Evolutionary conservation across 2,888 invertebrate species (phyloP), one percentile per base, ranked within the genome.

Genomic region (Aspidapion aeneum): DNA sequence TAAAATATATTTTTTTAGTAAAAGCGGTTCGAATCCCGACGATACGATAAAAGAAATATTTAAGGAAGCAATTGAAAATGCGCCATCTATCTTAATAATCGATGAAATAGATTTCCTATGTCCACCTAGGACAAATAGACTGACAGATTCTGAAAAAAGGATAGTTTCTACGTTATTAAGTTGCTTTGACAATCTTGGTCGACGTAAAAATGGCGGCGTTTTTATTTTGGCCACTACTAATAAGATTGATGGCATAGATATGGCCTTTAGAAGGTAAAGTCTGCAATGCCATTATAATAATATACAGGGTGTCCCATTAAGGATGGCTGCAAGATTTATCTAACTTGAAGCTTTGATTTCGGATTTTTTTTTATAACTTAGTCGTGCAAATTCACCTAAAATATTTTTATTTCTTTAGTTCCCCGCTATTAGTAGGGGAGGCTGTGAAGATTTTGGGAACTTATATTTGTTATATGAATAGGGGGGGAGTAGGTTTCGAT

Each of bases 81-180:
- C 87, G 71, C 94, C 96, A 0, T 86, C 89, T 73, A 82, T 96
- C 17, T 84, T 96, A 68, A 78, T 96, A 49, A 85, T 96, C 60
- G 96, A 96, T 81, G 93, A 96, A 76, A 83, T 96, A 49, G 93
- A 96, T 74, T 86, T 86, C 7, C 82, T 96, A 57, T 94, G 94
- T 75, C 85, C 91, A 0, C 82, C 81, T 71, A 81, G 86, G 82
- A 82, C n/a, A 63, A 65, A 63, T 57, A 79, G 83, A 20, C 82
- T 82, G 55, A 85, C 85, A 1, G 90, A 91, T 68, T 85, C 87
- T 60, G 91, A 93, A 71, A 89, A 89, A 75, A 84, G 91, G 62
- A 84, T 93, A 0, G 84, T 90, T 1, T 84, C 89, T 18, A 86
- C 89, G 21, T 80, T 95, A 61, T 82, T 85, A 75, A 70, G 80